Evolutionary conservation across 2,797 vertebrate species (phyloP).

Genomic region (Arnoldichthys spilopterus): DNA sequence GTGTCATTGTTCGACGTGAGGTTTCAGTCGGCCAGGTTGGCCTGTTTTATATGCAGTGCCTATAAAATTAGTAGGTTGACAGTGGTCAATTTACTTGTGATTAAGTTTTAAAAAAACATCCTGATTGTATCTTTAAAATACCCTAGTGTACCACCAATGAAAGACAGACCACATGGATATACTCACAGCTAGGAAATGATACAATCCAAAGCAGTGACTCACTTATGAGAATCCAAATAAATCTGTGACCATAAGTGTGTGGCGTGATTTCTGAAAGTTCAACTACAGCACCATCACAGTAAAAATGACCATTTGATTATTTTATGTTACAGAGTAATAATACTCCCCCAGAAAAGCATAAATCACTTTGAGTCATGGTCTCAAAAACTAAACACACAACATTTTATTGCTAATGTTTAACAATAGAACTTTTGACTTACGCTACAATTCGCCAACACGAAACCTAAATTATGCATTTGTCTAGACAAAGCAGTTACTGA

Average conservation of each 20-base stretch:
- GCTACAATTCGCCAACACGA: background rate
- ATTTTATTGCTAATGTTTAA: background rate
- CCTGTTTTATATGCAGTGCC: conserved; percentile 13
- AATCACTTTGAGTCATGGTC: background rate
- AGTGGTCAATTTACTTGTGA: conserved; percentile 43
- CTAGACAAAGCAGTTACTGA: background rate
- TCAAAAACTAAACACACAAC: background rate
- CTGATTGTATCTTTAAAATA: conserved; percentile 44
- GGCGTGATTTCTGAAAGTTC: conserved; percentile 26
- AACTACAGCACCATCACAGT: background rate
- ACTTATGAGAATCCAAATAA: conserved; percentile 40
- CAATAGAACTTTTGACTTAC: background rate
- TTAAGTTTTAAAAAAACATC: conserved; percentile 28
- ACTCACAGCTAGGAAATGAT: conserved; percentile 4
- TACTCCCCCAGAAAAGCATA: background rate
- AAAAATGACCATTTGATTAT: background rate
- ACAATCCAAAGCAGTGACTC: conserved; percentile 23
- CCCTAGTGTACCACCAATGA: conserved; percentile 27
- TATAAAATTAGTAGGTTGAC: conserved; percentile 39
- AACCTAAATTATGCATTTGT: background rate
- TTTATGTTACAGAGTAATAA: conserved; percentile 4
- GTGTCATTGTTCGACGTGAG: background rate
- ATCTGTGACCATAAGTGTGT: conserved; percentile 22
- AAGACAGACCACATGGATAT: conserved; percentile 21
- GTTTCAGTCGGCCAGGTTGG: conserved; percentile 24